Evolutionary conservation across 2,888 invertebrate species (phyloP).

Genomic region (Drosophila paramelanica): DNA sequence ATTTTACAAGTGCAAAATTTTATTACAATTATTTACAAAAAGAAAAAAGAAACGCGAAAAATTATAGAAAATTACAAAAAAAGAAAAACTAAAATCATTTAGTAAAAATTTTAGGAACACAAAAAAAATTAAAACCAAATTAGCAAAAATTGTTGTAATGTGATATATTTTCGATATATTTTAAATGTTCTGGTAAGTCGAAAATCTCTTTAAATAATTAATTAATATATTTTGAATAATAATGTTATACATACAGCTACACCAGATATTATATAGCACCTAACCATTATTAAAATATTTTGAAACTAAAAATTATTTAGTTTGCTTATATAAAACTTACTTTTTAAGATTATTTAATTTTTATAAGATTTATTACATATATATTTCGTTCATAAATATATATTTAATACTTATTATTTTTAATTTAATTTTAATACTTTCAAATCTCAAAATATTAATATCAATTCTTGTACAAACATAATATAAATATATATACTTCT

Average conservation of each 20-base stretch:
- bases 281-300: neutral
- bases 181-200: slow-evolving; percentile 76
- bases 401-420: neutral
- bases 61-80: slow-evolving; percentile 24
- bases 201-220: neutral
- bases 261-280: too few relatives aligned
- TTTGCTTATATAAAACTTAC: neutral
- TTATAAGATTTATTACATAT: neutral
- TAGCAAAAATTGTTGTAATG: slow-evolving; percentile 75
- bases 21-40: slow-evolving; percentile 74
- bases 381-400: neutral
- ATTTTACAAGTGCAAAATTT: slow-evolving; percentile 73
- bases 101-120: slow-evolving; percentile 58
- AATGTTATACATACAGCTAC: neutral
- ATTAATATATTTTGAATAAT: too few relatives aligned
- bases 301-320: neutral
- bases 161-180: slow-evolving; percentile 80
- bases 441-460: neutral
- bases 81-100: slow-evolving; percentile 36
- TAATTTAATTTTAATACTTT: neutral
- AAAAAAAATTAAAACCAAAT: slow-evolving; percentile 54
- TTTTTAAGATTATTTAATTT: too few relatives aligned
- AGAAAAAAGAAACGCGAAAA: slow-evolving; percentile 28
- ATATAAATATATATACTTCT: too few relatives aligned
- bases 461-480: neutral